These are phyloP conservation scores for Torymus tubicola DNA, from an alignment of 2,888 invertebrate species.

Conservation along the genomic window DNA sequence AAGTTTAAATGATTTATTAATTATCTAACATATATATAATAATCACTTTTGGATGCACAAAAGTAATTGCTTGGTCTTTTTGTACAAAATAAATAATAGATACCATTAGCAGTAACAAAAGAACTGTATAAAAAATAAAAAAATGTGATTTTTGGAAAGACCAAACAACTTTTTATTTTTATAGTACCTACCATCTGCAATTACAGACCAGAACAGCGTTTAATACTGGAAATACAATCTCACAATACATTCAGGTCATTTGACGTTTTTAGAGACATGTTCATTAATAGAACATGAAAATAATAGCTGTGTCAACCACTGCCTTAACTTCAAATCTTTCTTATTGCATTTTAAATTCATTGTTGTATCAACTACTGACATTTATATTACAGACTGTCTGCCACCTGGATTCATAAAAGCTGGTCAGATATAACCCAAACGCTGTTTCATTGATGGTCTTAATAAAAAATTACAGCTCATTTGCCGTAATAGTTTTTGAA, in stretches of 20 bases:
- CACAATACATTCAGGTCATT: conserved; percentile 74
- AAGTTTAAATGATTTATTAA: conserved; percentile 76
- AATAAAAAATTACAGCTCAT: conserved; percentile 45
- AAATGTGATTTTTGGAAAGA: conserved; percentile 65
- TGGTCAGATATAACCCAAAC: conserved; percentile 72
- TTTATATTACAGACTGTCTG: conserved; percentile 74
- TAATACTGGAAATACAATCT: conserved; percentile 75
- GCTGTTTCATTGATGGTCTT: conserved; percentile 31
- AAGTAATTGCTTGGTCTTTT: conserved; percentile 73
- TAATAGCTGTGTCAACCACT: conserved; percentile 73
- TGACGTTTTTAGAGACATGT: conserved; percentile 66
- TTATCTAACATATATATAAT: conserved; percentile 68
- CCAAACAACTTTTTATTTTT: conserved; percentile 72
- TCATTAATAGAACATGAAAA: conserved; percentile 73
- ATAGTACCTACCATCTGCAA: conserved; percentile 75
- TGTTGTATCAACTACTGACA: conserved; percentile 74
- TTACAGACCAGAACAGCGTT: conserved; percentile 66
- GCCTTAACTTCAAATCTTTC: conserved; percentile 73
- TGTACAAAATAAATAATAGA: conserved; percentile 9
- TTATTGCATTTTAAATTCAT: conserved; percentile 74
- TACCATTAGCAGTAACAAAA: not conserved
- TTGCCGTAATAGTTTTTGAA: conserved; percentile 23
- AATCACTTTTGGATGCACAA: conserved; percentile 68
- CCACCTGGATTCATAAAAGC: conserved; percentile 77
- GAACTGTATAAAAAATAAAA: conserved; percentile 41